Evolutionary conservation across 2,888 invertebrate genomes (phyloP).

Genomic region (Tricholauxania praeusta): DNA sequence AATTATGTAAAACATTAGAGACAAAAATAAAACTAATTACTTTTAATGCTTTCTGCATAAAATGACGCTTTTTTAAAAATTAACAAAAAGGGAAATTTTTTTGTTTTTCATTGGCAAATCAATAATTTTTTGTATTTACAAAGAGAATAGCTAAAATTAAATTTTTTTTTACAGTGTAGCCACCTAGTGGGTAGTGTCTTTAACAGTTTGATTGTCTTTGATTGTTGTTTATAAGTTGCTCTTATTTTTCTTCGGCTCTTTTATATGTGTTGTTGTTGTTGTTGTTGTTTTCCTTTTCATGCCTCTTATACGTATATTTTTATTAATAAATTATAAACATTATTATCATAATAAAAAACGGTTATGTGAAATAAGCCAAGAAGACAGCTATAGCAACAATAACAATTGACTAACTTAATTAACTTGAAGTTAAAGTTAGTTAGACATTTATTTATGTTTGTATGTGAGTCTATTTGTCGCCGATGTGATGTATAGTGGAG

Average conservation of each 20-base stretch:
- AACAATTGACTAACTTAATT: constrained; percentile 30
- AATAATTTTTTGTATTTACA: too few relatives aligned
- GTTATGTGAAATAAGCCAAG: constrained; percentile 55
- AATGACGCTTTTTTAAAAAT: too few relatives aligned
- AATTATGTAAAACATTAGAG: too few relatives aligned
- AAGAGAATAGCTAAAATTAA: too few relatives aligned
- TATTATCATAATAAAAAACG: constrained; percentile 59
- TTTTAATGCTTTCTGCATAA: too few relatives aligned
- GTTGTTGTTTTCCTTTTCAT: background rate
- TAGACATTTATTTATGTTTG: constrained; percentile 23
- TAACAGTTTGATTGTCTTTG: background rate
- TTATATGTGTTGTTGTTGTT: too few relatives aligned
- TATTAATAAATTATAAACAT: constrained; percentile 61
- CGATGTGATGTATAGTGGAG: too few relatives aligned
- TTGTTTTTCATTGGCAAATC: too few relatives aligned
- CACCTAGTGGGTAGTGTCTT: background rate
- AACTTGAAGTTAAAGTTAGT: constrained; percentile 23
- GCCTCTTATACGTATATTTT: constrained; percentile 38
- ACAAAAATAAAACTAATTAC: too few relatives aligned
- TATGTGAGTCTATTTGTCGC: background rate
- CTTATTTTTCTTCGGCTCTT: background rate
- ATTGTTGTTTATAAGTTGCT: constrained; percentile 6
- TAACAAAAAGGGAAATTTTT: too few relatives aligned
- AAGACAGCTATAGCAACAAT: constrained; percentile 20
- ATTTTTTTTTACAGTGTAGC: too few relatives aligned